Evolutionary conservation across 2,797 vertebrate genomes (phyloP), one percentile per base, ranked within the genome.

Genomic region (Periparus ater): DNA sequence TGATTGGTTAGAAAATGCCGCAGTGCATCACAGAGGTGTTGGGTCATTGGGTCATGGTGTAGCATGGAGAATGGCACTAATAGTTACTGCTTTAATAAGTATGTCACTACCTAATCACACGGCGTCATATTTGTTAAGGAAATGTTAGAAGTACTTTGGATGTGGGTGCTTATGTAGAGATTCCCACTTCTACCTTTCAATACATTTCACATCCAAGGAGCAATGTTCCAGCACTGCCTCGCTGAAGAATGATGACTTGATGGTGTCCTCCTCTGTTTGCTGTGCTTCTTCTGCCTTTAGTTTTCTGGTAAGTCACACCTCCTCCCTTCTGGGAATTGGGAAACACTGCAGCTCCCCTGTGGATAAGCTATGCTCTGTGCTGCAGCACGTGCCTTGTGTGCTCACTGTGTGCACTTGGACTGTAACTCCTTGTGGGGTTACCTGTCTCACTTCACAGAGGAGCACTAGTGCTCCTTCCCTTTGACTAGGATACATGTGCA

Each of bases 61-160:
- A 74, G 40, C 50, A 48, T 17, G 23, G n/a, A 85, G 58, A 91
- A 58, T 55, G 22, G 15, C 76, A 93, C 14, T 54, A 85, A 66
- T 74, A 89, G 42, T 80, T 92, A n/a, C 61, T 89, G 44, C 54
- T 94, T 75, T 74, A 71, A 72, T 83, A 80, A 88, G 51, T 79
- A 34, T 88, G 58, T 72, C 47, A 38, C 34, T 83, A 12, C 30
- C 23, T 87, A 80, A 77, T 93, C 65, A 58, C 61, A 65, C 7
- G 26, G 14, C 29, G 13, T 91, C 70, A 81, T 78, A 42, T 51
- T 44, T 66, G n/a, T 68, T 89, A 13, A 83, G 93, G 21, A 63
- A 76, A n/a, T 36, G 22, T 65, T 92, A 65, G 61, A 91, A 89
- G 21, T 58, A 34, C 40, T 89, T 85, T 48, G 40, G 30, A 30